Evolutionary conservation across 2,888 invertebrate genomes (phyloP), one percentile per base, ranked within the genome.

Genomic region (Heliconius hortense): DNA sequence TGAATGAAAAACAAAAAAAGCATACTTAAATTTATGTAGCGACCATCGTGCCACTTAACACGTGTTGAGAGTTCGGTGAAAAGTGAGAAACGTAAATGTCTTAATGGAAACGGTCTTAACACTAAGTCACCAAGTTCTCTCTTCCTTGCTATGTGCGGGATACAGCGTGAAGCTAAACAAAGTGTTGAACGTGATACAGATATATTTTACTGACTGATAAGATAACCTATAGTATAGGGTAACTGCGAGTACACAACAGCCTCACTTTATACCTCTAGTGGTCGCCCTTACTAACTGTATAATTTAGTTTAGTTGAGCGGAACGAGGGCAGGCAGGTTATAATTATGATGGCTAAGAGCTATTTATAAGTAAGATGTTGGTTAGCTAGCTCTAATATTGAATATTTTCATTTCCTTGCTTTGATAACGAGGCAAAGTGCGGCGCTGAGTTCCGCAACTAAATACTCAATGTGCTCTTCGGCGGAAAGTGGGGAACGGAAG

Each of bases 231-330:
- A 60, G 60, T 15, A 60, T 26, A 60, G 3, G 4, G 60, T 60
- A n/a, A 13, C 1, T 35, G 35, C n/a, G n/a, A 31, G 35, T 35
- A 63, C 11, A 35, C 31, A 64, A 64, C n/a, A n/a, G 4, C 11
- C 39, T 64, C 64, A 35, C n/a, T 64, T 39, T 24, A 64, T 64
- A 56, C 10, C 56, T 56, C 8, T n/a, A 43, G 15, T 66, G 39
- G 66, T 39, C 11, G 21, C 39, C n/a, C 5, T 64, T 24, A 39
- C 66, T 43, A 43, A 39, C 66, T 66, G 66, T 66, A 66, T 43
- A 66, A 66, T 43, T 66, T 24, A 66, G 66, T 66, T 66, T 66
- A 66, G 43, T 66, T 66, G 24, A 66, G 66, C 66, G 66, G 26
- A 66, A 66, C 39, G 66, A 66, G 66, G 66, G 24, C 39, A 66